Conservation (phyloP, 2,888 invertebrate genomes). For the Antheraea assamensis region DNA sequence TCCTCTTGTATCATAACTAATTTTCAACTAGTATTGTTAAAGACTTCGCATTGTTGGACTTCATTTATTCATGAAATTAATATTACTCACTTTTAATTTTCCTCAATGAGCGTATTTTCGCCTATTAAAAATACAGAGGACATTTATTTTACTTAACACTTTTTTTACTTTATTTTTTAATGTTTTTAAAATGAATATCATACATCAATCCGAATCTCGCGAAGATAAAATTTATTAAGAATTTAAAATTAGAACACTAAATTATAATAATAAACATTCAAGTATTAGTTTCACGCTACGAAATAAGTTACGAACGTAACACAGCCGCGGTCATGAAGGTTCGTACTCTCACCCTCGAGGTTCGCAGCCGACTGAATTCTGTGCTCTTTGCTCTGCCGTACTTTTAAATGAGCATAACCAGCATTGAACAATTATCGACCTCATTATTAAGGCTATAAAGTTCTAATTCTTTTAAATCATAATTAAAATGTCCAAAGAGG, state of each 20-base stretch:
- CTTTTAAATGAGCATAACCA: conserved; percentile 46
- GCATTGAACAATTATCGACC: conserved; percentile 45
- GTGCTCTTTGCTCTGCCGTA: conserved; percentile 53
- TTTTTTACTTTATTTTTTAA: background rate
- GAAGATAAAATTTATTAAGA: background rate
- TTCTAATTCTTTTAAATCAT: conserved; percentile 37
- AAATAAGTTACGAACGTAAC: conserved; percentile 67
- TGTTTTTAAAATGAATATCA: background rate
- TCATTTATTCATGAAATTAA: conserved; percentile 7
- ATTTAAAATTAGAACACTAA: conserved; percentile 28
- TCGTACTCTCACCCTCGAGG: conserved; percentile 57
- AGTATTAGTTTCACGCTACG: conserved; percentile 47
- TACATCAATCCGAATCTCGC: background rate
- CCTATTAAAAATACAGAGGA: conserved; percentile 14
- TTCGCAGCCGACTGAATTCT: conserved; percentile 73
- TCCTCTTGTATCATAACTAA: background rate
- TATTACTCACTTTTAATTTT: conserved; percentile 18
- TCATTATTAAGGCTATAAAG: conserved; percentile 39
- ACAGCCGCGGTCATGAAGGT: conserved; percentile 38
- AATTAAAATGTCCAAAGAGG: conserved; percentile 33
- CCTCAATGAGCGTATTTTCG: conserved; percentile 15
- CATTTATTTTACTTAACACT: conserved; percentile 15
- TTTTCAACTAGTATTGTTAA: background rate
- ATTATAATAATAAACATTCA: conserved; percentile 17
- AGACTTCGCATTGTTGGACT: background rate